A percentile compares a stretch with the other conserved stretches of the same genome.
Evolutionary conservation across 2,797 vertebrate species (phyloP).

Genomic region (Sus cebifrons): DNA sequence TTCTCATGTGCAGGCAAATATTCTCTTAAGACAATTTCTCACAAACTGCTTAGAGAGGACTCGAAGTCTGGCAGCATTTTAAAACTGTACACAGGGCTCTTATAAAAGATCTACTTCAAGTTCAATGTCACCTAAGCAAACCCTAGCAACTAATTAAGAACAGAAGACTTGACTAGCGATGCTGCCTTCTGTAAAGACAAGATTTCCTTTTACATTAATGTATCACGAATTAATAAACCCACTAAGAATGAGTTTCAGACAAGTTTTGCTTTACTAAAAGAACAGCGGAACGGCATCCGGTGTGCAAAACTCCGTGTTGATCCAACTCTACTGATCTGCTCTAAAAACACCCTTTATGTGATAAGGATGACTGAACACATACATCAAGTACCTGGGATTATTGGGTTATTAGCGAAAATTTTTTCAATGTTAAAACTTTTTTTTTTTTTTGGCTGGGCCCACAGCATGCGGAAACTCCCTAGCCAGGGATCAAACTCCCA

Average conservation of each 20-base stretch:
- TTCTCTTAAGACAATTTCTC: not conserved
- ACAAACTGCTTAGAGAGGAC: not conserved
- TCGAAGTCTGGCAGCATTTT: not conserved
- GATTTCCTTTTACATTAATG: not conserved
- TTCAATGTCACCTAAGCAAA: not conserved
- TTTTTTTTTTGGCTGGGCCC: too few species aligned
- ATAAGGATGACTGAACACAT: not conserved
- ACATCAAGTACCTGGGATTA: not conserved
- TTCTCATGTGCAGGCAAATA: not conserved
- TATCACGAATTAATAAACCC: not conserved
- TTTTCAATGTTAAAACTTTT: not conserved
- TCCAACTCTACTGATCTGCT: not conserved
- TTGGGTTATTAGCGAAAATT: too few species aligned
- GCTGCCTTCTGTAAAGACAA: not conserved
- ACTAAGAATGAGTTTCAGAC: not conserved
- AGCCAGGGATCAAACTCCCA: too few species aligned
- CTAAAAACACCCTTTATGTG: not conserved
- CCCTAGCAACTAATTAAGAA: not conserved
- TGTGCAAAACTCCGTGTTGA: not conserved
- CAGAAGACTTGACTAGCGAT: too few species aligned
- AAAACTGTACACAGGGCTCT: constrained; percentile 7
- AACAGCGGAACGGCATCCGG: not conserved
- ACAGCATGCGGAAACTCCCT: too few species aligned
- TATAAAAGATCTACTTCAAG: not conserved
- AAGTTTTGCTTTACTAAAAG: not conserved